These are phyloP conservation scores for Epizoanthus ramosus DNA, from an alignment of 92 coral and sea anemone species.

Conservation along the genomic window DNA sequence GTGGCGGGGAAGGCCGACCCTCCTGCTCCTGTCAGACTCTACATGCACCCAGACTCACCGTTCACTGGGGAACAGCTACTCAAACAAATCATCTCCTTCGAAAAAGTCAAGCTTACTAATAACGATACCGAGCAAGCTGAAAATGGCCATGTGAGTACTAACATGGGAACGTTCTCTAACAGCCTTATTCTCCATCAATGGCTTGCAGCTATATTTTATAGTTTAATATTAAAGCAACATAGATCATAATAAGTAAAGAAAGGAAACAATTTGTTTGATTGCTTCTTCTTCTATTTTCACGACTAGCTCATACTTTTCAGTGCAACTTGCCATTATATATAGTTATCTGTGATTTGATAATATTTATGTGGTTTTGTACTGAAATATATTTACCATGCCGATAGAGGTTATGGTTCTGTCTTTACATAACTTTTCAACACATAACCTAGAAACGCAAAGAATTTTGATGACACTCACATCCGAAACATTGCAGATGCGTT, in stretches of 20 bases:
- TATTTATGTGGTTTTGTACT: not conserved
- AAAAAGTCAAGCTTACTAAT: conserved; percentile 95
- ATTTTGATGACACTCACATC: not conserved
- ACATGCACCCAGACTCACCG: conserved; percentile 99
- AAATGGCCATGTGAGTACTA: conserved; percentile 55
- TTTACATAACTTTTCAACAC: not conserved
- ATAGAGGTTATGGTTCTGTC: not conserved
- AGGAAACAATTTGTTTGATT: too few relatives aligned
- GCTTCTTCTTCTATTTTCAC: too few relatives aligned
- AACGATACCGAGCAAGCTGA: conserved; percentile 64
- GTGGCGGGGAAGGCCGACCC: conserved; percentile 99
- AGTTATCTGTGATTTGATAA: not conserved
- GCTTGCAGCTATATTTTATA: not conserved
- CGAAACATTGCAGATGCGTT: not conserved
- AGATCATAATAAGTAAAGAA: too few relatives aligned
- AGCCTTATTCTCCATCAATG: too few relatives aligned
- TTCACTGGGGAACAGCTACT: conserved; percentile 97
- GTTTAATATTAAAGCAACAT: too few relatives aligned
- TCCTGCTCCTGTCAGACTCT: conserved; percentile 92
- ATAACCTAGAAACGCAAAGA: not conserved
- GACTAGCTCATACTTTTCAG: not conserved
- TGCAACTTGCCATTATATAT: not conserved
- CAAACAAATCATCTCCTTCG: conserved; percentile 95
- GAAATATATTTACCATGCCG: not conserved
- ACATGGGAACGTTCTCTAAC: not conserved